Conservation (phyloP, 2,888 invertebrate genomes). For the Drosophila algonquin region DNA sequence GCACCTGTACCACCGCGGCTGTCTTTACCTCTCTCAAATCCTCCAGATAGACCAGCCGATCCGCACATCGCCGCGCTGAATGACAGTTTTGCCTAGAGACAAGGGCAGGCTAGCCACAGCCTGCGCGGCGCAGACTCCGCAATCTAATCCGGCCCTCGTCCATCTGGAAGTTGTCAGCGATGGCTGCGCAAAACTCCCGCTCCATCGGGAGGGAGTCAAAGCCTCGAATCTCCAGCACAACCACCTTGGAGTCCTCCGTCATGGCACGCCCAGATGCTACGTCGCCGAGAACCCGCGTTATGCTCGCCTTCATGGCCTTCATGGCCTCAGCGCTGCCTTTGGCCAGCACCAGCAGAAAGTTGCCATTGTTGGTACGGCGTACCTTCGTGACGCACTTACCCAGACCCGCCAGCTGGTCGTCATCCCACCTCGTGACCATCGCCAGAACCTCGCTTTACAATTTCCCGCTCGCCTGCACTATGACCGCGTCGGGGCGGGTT, state of each 20-base stretch:
- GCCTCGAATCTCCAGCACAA: background rate
- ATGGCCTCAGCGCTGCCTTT: background rate
- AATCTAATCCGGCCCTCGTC: no score
- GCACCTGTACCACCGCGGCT: no score
- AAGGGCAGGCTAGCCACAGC: background rate
- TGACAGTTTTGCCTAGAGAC: background rate
- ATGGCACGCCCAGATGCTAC: background rate
- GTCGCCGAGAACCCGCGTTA: background rate
- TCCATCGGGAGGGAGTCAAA: background rate
- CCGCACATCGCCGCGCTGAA: no score
- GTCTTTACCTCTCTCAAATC: no score
- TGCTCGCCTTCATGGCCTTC: background rate
- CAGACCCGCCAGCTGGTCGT: background rate
- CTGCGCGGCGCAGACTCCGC: no score
- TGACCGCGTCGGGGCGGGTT: no score
- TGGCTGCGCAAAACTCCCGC: background rate
- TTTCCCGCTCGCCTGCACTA: background rate
- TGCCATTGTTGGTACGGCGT: background rate
- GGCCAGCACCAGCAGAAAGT: no score
- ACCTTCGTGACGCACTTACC: background rate
- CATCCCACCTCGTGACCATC: background rate
- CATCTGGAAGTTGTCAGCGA: background rate
- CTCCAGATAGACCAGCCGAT: no score
- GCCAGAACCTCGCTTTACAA: background rate
- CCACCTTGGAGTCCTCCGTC: background rate